Evolutionary conservation across 2,888 invertebrate species (phyloP).

Genomic region (Agriotes lineatus): DNA sequence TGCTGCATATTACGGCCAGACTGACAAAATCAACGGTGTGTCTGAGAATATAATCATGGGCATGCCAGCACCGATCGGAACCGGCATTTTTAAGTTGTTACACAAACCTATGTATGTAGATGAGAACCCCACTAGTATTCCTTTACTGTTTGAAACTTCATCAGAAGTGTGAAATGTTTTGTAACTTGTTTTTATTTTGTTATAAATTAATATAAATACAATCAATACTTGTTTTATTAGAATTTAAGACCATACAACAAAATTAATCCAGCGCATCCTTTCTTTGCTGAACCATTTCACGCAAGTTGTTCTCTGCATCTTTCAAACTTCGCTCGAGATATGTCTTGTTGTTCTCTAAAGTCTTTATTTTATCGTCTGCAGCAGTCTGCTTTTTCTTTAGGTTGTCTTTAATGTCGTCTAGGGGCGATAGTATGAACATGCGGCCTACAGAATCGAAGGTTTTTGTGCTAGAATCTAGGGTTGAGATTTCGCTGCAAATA

Average conservation of each 20-base stretch:
- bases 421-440: conserved; percentile 83
- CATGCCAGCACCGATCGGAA: conserved; percentile 93
- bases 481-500: conserved; percentile 68
- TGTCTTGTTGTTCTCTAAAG: conserved; percentile 80
- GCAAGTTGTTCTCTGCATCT: conserved; percentile 86
- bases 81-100: conserved; percentile 93
- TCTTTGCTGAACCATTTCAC: conserved; percentile 83
- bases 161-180: conserved; percentile 13
- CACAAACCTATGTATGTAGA: conserved; percentile 70
- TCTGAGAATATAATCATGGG: conserved; percentile 99
- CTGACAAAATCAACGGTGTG: conserved; percentile 95
- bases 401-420: conserved; percentile 73
- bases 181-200: neutral
- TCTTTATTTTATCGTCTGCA: conserved; percentile 77
- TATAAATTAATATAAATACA: conserved; percentile 15
- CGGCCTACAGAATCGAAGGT: conserved; percentile 87
- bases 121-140: conserved; percentile 47
- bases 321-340: conserved; percentile 85
- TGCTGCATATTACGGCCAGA: conserved; percentile 98
- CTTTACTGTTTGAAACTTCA: conserved; percentile 60
- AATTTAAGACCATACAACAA: neutral
- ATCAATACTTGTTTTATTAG: conserved; percentile 4
- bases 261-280: conserved; percentile 63
- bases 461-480: conserved; percentile 74
- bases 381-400: conserved; percentile 71